Evolutionary conservation across 2,888 invertebrate genomes (phyloP), one percentile per base, ranked within the genome.

Genomic region (Drosophila acutilabella): DNA sequence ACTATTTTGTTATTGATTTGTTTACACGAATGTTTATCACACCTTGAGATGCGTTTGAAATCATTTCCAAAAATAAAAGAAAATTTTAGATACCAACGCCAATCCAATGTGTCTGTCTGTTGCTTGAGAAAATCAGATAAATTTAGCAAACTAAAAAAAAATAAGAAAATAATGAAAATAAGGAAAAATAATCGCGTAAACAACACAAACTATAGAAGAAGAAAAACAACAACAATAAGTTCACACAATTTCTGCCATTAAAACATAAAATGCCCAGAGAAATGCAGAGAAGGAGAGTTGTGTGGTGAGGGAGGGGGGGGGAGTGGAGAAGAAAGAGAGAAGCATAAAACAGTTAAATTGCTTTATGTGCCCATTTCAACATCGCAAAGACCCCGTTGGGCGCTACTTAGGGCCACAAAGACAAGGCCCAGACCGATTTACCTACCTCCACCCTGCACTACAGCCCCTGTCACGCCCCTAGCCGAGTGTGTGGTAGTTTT

Each of bases 1-100:
- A 51, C 30, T 56, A 50, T 53, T 64, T 33, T 41, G 52, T 40
- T 44, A 26, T 61, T 84, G 83, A 83, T 83, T 84, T 84, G 88
- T 84, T 88, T 85, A 84, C 82, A 84, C 65, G 56, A 76, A 58
- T 88, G 85, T 84, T 84, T 88, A 88, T 88, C 88, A 71, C 84
- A 84, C 84, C 88, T 84, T 84, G 80, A 74, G 82, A 76, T 80
- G 81, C 82, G 88, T 84, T 84, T 80, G 88, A 88, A 85, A 88
- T 88, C 84, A 84, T 84, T 80, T 84, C 84, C 88, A 82, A 85
- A 84, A 88, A 84, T 84, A 84, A 62, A 64, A 61, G 30, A 30
- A 30, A 47, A 30, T 26, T 47, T 52, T 33, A 48, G 62, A 67
- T 58, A 48, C 57, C 52, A 30, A 50, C 60, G 64, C 48, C 45